These are phyloP conservation scores for Neopelma chrysocephalum DNA, from an alignment of 2,797 vertebrate species.

Conservation along the genomic window DNA sequence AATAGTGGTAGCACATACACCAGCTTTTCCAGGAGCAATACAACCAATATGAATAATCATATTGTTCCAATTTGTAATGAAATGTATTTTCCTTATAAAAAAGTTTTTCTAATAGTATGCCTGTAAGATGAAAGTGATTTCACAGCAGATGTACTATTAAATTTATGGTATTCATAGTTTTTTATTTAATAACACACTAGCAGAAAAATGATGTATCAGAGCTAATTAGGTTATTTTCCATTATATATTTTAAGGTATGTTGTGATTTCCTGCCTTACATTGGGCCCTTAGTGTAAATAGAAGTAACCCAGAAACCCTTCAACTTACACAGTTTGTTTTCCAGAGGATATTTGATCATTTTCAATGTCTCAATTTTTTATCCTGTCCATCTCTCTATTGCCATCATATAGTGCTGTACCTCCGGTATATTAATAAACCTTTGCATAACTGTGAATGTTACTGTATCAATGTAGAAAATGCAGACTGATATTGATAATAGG, in stretches of 20 bases:
- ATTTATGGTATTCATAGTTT: background rate
- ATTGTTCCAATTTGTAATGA: background rate
- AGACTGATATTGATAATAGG: background rate
- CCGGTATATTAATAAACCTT: background rate
- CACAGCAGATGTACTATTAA: background rate
- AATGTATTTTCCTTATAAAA: background rate
- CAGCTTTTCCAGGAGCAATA: background rate
- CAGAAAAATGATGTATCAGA: background rate
- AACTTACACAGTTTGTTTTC: slow-evolving; percentile 28
- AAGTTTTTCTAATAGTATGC: background rate
- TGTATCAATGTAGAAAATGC: background rate
- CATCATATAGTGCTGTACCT: background rate
- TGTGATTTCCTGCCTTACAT: background rate
- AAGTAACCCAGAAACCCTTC: background rate
- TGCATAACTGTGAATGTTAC: background rate
- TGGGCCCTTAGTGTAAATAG: fast-evolving
- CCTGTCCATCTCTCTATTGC: background rate
- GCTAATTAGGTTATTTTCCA: background rate
- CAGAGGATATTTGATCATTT: background rate
- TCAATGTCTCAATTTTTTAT: background rate
- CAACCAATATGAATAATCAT: background rate
- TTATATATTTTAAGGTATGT: background rate
- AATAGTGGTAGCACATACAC: background rate
- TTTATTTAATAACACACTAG: background rate
- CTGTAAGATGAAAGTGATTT: background rate